phyloP scores from a whole-genome alignment of 2,888 invertebrate species.

The Aquatica leii region DNA sequence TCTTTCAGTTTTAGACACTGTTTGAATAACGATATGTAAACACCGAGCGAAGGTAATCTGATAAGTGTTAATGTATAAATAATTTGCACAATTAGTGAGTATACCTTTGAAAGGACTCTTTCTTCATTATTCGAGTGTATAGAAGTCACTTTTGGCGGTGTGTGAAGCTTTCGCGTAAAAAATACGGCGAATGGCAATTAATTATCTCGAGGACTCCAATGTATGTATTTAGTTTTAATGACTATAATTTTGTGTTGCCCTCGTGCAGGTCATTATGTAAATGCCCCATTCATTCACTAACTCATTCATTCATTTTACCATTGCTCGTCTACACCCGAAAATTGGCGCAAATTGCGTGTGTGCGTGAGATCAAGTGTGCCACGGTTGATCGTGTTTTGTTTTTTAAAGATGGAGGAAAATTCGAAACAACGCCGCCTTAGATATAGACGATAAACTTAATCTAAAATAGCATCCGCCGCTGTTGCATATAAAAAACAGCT shows the following conservation, averaged over 20 bases:
- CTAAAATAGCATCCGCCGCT: conserved; percentile 35
- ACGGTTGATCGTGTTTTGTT: not conserved
- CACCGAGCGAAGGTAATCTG: not conserved
- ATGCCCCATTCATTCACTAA: not conserved
- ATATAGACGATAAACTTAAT: conserved; percentile 39
- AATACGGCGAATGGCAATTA: too few relatives aligned
- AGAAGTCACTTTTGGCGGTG: not conserved
- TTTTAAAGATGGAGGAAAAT: conserved; percentile 9
- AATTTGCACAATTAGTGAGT: conserved; percentile 11
- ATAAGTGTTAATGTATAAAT: conserved; percentile 3
- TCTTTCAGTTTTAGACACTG: too few relatives aligned
- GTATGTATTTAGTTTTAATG: conserved; percentile 12
- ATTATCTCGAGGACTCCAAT: not conserved
- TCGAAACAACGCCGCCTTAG: conserved; percentile 24
- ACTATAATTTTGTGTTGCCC: not conserved
- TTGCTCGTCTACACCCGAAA: too few relatives aligned
- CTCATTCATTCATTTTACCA: too few relatives aligned
- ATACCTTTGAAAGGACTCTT: not conserved
- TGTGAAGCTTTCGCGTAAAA: too few relatives aligned
- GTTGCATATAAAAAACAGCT: conserved; percentile 46
- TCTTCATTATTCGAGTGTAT: too few relatives aligned
- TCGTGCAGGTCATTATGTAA: conserved; percentile 2
- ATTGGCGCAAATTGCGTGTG: too few relatives aligned
- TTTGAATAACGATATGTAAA: conserved; percentile 1
- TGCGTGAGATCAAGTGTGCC: too few relatives aligned